These are phyloP conservation scores for Andinoacara biseriatus DNA, from an alignment of 2,113 vertebrate species.

Conservation along the genomic window DNA sequence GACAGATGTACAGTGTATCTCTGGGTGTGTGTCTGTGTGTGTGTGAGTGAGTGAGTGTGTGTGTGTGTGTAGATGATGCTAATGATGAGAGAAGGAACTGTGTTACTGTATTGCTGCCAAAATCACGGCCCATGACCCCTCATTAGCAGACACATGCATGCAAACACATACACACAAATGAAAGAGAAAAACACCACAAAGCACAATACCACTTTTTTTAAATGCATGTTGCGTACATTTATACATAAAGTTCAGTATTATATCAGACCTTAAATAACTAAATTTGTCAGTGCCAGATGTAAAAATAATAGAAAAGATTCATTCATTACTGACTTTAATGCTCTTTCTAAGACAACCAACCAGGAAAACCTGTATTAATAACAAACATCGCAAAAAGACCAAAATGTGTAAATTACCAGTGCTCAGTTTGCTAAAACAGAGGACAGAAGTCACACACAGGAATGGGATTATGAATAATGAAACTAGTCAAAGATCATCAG, in stretches of 20 bases:
- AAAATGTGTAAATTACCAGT: neutral
- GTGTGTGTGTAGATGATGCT: slow-evolving; percentile 51
- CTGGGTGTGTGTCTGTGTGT: slow-evolving; percentile 13
- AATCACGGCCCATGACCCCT: slow-evolving; percentile 31
- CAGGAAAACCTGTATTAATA: neutral
- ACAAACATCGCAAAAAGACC: neutral
- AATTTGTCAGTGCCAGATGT: no score
- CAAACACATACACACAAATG: neutral
- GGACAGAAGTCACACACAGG: neutral
- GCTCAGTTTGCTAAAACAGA: neutral
- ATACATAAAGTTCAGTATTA: neutral
- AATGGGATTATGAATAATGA: neutral
- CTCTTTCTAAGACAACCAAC: neutral
- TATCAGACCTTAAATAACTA: no score
- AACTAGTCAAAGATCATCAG: neutral
- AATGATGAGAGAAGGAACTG: slow-evolving; percentile 56
- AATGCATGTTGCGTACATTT: neutral
- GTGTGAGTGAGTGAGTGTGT: slow-evolving; percentile 28
- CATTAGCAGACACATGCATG: neutral
- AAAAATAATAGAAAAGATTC: neutral
- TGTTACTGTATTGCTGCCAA: slow-evolving; percentile 35
- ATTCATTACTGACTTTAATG: no score
- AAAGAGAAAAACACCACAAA: neutral
- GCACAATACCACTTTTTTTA: neutral
- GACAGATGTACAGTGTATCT: slow-evolving; percentile 37